Percentiles rank a stretch among this genome's conserved stretches.
These are phyloP conservation scores for Hermaeophaga mercurialis DNA, from an alignment of 2,888 invertebrate genomes.

Conservation along the genomic window DNA sequence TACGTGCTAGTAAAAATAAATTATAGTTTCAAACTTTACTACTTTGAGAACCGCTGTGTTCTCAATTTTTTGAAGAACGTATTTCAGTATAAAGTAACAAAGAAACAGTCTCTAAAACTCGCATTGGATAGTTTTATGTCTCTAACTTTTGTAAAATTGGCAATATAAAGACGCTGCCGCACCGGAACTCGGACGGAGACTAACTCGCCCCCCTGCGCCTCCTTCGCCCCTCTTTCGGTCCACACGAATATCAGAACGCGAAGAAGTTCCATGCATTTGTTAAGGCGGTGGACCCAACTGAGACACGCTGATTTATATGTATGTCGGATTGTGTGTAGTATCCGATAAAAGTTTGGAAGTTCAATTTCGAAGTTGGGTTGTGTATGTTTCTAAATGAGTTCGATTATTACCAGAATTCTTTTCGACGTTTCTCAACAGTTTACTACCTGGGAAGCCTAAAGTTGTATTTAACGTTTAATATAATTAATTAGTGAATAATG, in stretches of 20 bases:
- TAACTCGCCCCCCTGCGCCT: slow-evolving; percentile 31
- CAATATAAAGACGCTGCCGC: slow-evolving; percentile 35
- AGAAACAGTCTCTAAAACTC: slow-evolving; percentile 31
- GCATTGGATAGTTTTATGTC: slow-evolving; percentile 43
- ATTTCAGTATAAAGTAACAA: slow-evolving; percentile 4
- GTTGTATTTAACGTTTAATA: no score
- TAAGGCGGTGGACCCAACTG: slow-evolving; percentile 55
- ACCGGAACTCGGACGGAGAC: slow-evolving; percentile 36
- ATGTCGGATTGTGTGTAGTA: slow-evolving; percentile 43
- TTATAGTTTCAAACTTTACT: no score
- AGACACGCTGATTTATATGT: slow-evolving; percentile 53
- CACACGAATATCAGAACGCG: slow-evolving; percentile 15
- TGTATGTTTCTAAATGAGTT: slow-evolving; percentile 50
- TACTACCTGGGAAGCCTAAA: no score
- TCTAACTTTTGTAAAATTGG: slow-evolving; percentile 38
- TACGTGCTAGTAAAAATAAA: no score
- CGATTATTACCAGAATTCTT: slow-evolving; percentile 28
- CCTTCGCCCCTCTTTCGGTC: slow-evolving; percentile 5
- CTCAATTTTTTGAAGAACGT: neutral
- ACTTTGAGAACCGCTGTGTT: no score
- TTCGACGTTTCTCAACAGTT: no score
- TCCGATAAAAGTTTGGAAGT: slow-evolving; percentile 52
- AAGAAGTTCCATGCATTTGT: slow-evolving; percentile 53
- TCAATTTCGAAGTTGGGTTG: slow-evolving; percentile 42
- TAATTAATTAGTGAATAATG: no score